These are phyloP conservation scores for Aurelia coerulea DNA, from an alignment of 30 jellyfish, hydroid and myxozoan species.

Conservation along the genomic window DNA sequence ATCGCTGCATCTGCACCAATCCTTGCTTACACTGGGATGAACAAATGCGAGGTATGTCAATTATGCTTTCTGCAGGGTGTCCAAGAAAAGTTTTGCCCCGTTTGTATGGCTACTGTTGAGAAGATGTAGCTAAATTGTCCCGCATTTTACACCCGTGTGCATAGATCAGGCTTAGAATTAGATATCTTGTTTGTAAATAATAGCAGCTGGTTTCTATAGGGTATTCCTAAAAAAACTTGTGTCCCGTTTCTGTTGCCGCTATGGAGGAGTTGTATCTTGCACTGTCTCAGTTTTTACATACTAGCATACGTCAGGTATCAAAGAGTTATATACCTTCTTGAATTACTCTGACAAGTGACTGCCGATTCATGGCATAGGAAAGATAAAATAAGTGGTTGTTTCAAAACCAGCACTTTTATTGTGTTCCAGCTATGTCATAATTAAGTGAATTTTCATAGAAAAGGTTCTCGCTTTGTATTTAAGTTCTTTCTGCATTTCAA, in stretches of 20 bases:
- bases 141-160: too few relatives aligned
- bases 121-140: too few relatives aligned
- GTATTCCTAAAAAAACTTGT: too few relatives aligned
- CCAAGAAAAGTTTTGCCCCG: too few relatives aligned
- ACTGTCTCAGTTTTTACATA: not conserved
- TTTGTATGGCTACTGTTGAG: too few relatives aligned
- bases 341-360: not conserved
- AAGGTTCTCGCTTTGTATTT: too few relatives aligned
- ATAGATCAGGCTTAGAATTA: too few relatives aligned
- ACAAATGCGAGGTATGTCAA: conserved; percentile 82
- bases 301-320: not conserved
- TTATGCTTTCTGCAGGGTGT: too few relatives aligned
- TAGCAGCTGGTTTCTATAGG: too few relatives aligned
- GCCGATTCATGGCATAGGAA: not conserved
- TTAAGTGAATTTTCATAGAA: not conserved
- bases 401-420: not conserved
- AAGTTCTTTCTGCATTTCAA: too few relatives aligned
- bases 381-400: not conserved
- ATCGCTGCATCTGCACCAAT: conserved; percentile 97
- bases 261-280: not conserved
- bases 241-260: not conserved
- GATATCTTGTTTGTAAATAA: too few relatives aligned
- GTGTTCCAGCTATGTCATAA: not conserved
- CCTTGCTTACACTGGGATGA: conserved; percentile 88
- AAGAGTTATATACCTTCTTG: not conserved